Evolutionary conservation across 2,797 vertebrate genomes (phyloP), one percentile per base, ranked within the genome.

Genomic region (Bradypodion pumilum): DNA sequence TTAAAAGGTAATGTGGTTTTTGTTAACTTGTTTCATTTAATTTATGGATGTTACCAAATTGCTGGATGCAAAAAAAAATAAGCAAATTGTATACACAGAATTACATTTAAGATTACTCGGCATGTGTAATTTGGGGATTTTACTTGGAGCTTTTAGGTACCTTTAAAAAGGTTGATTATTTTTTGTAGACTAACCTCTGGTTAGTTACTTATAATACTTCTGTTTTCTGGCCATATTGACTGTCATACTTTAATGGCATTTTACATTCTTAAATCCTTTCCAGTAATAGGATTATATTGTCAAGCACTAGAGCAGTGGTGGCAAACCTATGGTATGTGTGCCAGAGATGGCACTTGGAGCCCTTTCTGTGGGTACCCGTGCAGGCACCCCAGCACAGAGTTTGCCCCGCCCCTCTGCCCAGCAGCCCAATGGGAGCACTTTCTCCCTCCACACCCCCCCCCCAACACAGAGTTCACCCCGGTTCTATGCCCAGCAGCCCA

Each of bases 31-130:
- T 81, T 88, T 90, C n/a, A 37, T 76, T 93, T 89, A 65, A 89
- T 86, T 94, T 78, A 90, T 76, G 78, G 72, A 93, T 59, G 27
- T 93, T 49, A 74, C 94, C 65, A 91, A 93, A 93, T 96, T 97
- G 96, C 97, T 97, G 97, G 97, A 97, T 97, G 95, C 97, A 97
- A 97, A 97, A 97, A 97, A 97, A 97, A 96, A 92, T 62, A 74
- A 56, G 9, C 74, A 56, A 9, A 90, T 81, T 93, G 82, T 89
- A 19, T 84, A 32, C 37, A 73, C 85, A 85, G 32, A 83, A 44
- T 90, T 87, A 5, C 86, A 87, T 80, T 65, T 89, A 68, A 89
- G 78, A 74, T 78, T 86, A 92, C 77, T 87, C 81, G 91, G 74
- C 3, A 21, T 25, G 44, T 27, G 60, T 27, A 70, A 65, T 74